Base-by-base conservation (phyloP, 1,140 invertebrate species). In the Brachionus paranguensis region DNA sequence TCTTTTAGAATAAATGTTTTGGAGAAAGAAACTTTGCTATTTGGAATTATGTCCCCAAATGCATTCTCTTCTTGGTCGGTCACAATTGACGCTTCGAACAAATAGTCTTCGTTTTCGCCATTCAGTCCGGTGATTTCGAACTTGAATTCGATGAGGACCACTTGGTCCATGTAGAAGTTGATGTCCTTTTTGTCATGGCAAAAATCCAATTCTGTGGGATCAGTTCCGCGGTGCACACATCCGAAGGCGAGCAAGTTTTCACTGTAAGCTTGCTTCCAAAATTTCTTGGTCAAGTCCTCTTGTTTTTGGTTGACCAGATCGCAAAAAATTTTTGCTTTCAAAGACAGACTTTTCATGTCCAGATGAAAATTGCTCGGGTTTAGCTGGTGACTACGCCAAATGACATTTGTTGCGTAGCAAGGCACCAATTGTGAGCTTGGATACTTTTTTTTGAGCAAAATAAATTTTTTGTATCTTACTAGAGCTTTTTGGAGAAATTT, bases 371-470 rank as follows among this genome's bases (percentile, higher is more conserved):
- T 85, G 4, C 86, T 27, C 27, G 89, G 89, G 86, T 90, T 88
- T 7, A 91, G 85, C 85, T 91, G 89, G 86, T 91, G 90, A 14
- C 89, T 87, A 84, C 91, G 90, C 90, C 90, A 91, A 29, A 90
- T 87, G 12, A 91, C 81, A 85, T 91, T 89, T 85, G 89, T 90
- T 84, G 90, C 90, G 81, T 91, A 91, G 85, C 91, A 91, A 0
- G 90, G 90, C 2, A 90, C 90, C 14, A 91, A 85, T 84, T 91
- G 91, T 29, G 86, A 85, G 27, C 88, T 88, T 8, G 87, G 85
- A 84, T 90, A 87, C 6, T 72, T 72, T 72, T 72, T 41, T 17
- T 72, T 72, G 1, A 72, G 17, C 1, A 41, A 10, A 20, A 72
- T 86, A 85, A 90, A 91, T 85, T 90, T 90, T 78, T 90, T 87